Evolutionary conservation across 2,888 invertebrate species (phyloP).

Genomic region (Pyrocoelia pectoralis): DNA sequence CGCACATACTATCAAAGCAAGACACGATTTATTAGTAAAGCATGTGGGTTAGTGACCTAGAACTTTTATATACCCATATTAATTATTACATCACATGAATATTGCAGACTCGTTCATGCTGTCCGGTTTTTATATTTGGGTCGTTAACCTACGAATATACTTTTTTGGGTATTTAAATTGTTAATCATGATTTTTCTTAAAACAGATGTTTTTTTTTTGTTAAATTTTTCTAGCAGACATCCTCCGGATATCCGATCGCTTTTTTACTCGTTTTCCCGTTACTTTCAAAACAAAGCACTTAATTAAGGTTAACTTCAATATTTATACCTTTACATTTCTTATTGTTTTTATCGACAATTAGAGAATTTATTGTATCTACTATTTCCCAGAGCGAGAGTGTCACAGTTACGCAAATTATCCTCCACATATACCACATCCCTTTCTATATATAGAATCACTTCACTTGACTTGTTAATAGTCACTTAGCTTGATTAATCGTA

Average conservation of each 20-base stretch:
- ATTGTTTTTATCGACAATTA: conserved; percentile 14
- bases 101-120: conserved; percentile 25
- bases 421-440: no score
- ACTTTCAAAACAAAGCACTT: not conserved
- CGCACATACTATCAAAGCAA: not conserved
- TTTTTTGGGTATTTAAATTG: conserved; percentile 29
- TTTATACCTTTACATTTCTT: not conserved
- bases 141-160: conserved; percentile 28
- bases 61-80: conserved; percentile 22
- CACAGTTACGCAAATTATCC: not conserved
- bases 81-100: conserved; percentile 29
- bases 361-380: conserved; percentile 21
- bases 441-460: no score
- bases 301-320: not conserved
- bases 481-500: no score
- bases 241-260: conserved; percentile 26
- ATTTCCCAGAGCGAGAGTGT: conserved; percentile 16
- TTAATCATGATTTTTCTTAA: conserved; percentile 23
- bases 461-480: no score
- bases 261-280: not conserved
- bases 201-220: conserved; percentile 11
- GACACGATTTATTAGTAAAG: conserved; percentile 1
- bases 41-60: conserved; percentile 35
- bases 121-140: conserved; percentile 31
- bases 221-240: conserved; percentile 25